Evolutionary conservation across 2,113 vertebrate genomes (phyloP), one percentile per base, ranked within the genome.

Genomic region (Suncus etruscus): DNA sequence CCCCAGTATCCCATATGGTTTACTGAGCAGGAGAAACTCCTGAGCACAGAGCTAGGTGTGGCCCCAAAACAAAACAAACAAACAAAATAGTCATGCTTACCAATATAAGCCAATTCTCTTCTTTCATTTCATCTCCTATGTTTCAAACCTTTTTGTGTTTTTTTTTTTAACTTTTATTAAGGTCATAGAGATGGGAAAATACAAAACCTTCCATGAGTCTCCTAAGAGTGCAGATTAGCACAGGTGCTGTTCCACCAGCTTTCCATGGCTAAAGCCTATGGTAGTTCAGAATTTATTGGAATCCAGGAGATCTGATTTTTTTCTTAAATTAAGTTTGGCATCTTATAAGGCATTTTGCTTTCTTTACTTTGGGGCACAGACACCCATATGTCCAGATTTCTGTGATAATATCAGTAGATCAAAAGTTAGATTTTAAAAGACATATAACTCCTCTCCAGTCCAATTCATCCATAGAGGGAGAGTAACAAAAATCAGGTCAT

Each of bases 341-440:
- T 47, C 54, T 73, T 65, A 89, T 11, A 66, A 76, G 77, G 25
- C 11, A 87, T 66, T 77, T 87, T 39, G 9, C 61, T 69, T 66
- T 89, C 10, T 93, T 94, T 20, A 11, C n/a, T 87, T 87, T 77
- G 87, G 51, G 82, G 51, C 83, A 51, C 29, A 75, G 48, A 74
- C 88, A 25, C 8, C 25, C 45, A 16, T 32, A 47, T 25, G 61
- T 51, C 78, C 58, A 92, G 47, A 25, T 74, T 81, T 66, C 69
- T 68, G 11, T 69, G 66, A 51, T 58, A 79, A 29, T 3, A 72
- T n/a, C n/a, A 31, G 4, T 45, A 61, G 73, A 90, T 68, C 39
- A 39, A 63, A 95, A 83, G 3, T 83, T 79, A 25, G 90, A 45
- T 85, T 79, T 61, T 83, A 39, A 39, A 20, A 80, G 50, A 61